These are phyloP conservation scores for Garra rufa DNA, from an alignment of 2,113 vertebrate species.

Conservation along the genomic window DNA sequence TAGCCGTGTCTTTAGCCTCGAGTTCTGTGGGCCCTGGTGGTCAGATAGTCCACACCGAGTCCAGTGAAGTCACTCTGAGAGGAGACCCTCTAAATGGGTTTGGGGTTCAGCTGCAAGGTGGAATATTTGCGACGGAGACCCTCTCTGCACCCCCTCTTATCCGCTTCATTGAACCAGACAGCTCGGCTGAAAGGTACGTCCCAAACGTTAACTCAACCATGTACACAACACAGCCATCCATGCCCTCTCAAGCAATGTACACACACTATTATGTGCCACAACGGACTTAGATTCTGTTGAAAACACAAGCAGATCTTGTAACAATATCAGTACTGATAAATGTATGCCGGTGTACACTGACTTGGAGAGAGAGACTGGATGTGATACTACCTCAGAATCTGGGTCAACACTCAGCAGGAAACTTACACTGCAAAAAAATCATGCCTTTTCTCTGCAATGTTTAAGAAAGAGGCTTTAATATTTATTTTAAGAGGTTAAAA, in stretches of 20 bases:
- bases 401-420: constrained; percentile 58
- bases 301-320: background rate
- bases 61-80: constrained; percentile 87
- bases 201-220: background rate
- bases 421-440: constrained; percentile 20
- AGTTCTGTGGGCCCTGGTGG: constrained; percentile 94
- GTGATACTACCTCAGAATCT: constrained; percentile 59
- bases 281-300: background rate
- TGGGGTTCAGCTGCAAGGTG: constrained; percentile 95
- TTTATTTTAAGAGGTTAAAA: constrained; percentile 5
- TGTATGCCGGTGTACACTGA: background rate
- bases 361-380: constrained; percentile 11
- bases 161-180: constrained; percentile 96
- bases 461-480: constrained; percentile 29
- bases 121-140: constrained; percentile 95
- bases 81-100: constrained; percentile 95
- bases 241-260: background rate
- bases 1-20: constrained; percentile 88
- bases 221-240: background rate
- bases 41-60: constrained; percentile 94
- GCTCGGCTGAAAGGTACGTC: constrained; percentile 92
- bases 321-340: background rate
- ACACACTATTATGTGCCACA: background rate
- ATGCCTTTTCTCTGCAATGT: constrained; percentile 36
- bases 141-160: constrained; percentile 93